A percentile compares a stretch with the other conserved stretches of the same genome.
Conservation (phyloP, 2,113 vertebrate genomes). For the Cyphomyrus discorhynchus region DNA sequence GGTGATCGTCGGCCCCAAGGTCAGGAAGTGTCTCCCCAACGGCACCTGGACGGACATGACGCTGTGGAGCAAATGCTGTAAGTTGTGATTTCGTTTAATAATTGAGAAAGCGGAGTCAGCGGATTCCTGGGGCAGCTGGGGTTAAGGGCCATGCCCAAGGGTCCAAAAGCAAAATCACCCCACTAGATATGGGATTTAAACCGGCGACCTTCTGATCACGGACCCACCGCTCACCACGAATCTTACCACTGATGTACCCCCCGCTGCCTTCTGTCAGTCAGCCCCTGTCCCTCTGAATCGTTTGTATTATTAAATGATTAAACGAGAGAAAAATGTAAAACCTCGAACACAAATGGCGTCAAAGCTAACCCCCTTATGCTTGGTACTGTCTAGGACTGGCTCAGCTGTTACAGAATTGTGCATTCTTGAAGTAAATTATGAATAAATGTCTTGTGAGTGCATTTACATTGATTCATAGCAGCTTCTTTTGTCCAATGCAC, state of each 20-base stretch:
- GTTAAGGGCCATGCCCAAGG: neutral
- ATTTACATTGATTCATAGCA: neutral
- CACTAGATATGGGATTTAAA: neutral
- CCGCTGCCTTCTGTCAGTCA: neutral
- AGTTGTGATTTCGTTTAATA: constrained; percentile 36
- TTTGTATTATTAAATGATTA: neutral
- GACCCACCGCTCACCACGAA: neutral
- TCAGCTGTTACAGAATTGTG: neutral
- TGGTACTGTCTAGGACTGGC: no score
- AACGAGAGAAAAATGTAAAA: neutral
- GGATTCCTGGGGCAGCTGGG: neutral
- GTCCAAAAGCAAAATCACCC: neutral
- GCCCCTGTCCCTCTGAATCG: neutral
- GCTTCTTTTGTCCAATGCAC: neutral
- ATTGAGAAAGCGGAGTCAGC: neutral
- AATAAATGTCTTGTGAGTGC: neutral
- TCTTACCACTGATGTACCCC: neutral
- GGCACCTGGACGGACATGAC: constrained; percentile 73
- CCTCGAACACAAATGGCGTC: neutral
- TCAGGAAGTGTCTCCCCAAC: constrained; percentile 69
- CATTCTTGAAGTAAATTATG: neutral
- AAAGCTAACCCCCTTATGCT: neutral
- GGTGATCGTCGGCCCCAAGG: constrained; percentile 70
- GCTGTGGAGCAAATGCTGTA: constrained; percentile 67
- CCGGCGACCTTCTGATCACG: neutral